Percentiles rank a stretch among this genome's conserved stretches.
Evolutionary conservation across 1,140 invertebrate species (phyloP).

Genomic region (Teleogryllus occipitalis): DNA sequence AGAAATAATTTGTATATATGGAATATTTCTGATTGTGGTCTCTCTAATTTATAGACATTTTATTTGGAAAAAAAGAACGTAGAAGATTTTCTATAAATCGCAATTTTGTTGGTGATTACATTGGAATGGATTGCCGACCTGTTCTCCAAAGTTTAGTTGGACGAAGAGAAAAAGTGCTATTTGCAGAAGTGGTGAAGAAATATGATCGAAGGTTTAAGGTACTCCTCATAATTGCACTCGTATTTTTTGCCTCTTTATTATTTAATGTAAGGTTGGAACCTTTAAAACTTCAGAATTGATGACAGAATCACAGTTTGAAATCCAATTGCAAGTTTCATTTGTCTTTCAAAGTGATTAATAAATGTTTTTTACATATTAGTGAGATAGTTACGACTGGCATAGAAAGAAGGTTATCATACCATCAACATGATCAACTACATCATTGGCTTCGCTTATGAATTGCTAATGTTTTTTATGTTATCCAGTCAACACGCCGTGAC

Average conservation of each 20-base stretch:
- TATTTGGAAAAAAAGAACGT: slow-evolving; percentile 61
- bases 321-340: neutral
- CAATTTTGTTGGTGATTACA: slow-evolving; percentile 68
- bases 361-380: too few relatives aligned
- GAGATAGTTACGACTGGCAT: too few relatives aligned
- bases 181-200: slow-evolving; percentile 60
- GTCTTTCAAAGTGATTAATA: too few relatives aligned
- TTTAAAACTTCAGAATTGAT: too few relatives aligned
- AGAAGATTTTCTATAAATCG: slow-evolving; percentile 57
- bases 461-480: neutral
- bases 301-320: neutral
- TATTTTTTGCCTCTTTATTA: too few relatives aligned
- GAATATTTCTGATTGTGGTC: too few relatives aligned
- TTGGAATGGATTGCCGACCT: slow-evolving; percentile 57
- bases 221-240: slow-evolving; percentile 13
- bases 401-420: too few relatives aligned
- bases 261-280: too few relatives aligned
- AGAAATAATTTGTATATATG: too few relatives aligned
- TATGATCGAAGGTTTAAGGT: slow-evolving; percentile 63
- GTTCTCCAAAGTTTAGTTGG: slow-evolving; percentile 48
- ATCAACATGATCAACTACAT: too few relatives aligned
- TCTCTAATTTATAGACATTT: slow-evolving; percentile 38
- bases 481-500: slow-evolving; percentile 49
- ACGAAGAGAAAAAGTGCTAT: slow-evolving; percentile 59
- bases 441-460: too few relatives aligned